phyloP scores from a whole-genome alignment of 2,797 vertebrate genomes.

The Girardinus metallicus region DNA sequence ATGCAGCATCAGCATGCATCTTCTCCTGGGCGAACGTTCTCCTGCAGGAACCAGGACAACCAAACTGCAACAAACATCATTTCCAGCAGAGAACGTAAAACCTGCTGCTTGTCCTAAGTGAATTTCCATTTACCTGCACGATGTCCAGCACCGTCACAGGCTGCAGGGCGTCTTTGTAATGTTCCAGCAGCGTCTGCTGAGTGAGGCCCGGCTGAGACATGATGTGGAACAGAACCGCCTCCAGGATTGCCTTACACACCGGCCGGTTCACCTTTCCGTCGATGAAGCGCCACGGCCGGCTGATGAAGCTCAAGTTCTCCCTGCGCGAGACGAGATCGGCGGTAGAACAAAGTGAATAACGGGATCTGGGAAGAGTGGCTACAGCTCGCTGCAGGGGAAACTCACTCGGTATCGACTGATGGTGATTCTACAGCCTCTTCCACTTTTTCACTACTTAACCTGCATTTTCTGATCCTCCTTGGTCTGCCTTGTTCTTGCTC shows the following conservation, averaged over 20 bases:
- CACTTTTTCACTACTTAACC: not conserved
- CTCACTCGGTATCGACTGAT: conserved; percentile 42
- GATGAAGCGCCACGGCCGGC: conserved; percentile 93
- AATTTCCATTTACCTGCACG: conserved; percentile 82
- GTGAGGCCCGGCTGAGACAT: conserved; percentile 89
- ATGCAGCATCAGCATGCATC: not conserved
- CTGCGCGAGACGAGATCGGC: conserved; percentile 3
- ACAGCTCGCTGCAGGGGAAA: not conserved
- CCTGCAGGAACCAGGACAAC: not conserved
- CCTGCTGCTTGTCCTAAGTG: not conserved
- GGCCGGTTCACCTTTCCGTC: conserved; percentile 89
- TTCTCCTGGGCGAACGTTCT: not conserved
- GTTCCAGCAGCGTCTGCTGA: conserved; percentile 80
- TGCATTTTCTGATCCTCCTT: not conserved
- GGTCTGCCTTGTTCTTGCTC: not conserved
- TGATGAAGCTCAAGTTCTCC: conserved; percentile 80
- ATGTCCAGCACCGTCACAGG: conserved; percentile 87
- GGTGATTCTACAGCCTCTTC: conserved; percentile 2
- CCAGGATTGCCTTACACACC: conserved; percentile 95
- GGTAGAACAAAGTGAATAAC: not conserved
- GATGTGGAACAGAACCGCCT: conserved; percentile 89
- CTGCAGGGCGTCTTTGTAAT: conserved; percentile 89
- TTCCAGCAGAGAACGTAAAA: not conserved
- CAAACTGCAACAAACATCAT: not conserved
- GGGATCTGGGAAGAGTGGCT: not conserved